Evolutionary conservation across 1,140 invertebrate species (phyloP).

Genomic region (Leptinotarsa lineolata): DNA sequence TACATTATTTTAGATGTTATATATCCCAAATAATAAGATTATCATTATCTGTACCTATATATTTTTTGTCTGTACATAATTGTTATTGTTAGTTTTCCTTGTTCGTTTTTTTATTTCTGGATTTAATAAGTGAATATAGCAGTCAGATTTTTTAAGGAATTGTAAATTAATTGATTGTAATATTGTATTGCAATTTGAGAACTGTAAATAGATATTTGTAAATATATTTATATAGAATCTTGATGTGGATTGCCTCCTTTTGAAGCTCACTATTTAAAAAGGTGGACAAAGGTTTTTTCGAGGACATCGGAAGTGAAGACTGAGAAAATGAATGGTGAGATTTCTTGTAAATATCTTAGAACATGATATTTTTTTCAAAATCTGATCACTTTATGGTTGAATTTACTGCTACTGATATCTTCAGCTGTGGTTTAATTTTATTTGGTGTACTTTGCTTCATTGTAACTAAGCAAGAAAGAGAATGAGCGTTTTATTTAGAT

Average conservation of each 20-base stretch:
- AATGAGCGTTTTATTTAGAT: too few relatives aligned
- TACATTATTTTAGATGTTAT: slow-evolving; percentile 38
- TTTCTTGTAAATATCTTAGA: too few relatives aligned
- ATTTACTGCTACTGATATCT: too few relatives aligned
- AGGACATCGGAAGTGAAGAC: neutral
- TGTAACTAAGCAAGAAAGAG: too few relatives aligned
- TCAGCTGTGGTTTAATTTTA: too few relatives aligned
- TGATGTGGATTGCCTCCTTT: neutral
- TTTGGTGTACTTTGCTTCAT: too few relatives aligned
- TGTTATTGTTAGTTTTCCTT: slow-evolving; percentile 49
- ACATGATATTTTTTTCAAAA: too few relatives aligned
- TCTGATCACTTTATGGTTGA: too few relatives aligned
- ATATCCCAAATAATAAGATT: slow-evolving; percentile 28
- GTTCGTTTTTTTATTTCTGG: slow-evolving; percentile 41
- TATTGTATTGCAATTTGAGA: slow-evolving; percentile 49
- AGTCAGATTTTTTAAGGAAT: slow-evolving; percentile 44
- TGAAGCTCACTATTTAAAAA: neutral
- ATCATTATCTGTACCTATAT: slow-evolving; percentile 39
- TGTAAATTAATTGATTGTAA: slow-evolving; percentile 50
- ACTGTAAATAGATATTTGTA: slow-evolving; percentile 53
- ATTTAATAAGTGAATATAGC: slow-evolving; percentile 37
- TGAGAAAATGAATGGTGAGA: too few relatives aligned
- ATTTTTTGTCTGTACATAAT: slow-evolving; percentile 46
- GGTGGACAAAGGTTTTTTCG: neutral
- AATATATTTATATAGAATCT: slow-evolving; percentile 54